Evolutionary conservation across 2,797 vertebrate genomes (phyloP), one percentile per base, ranked within the genome.

Genomic region (Crypturellus tataupa): DNA sequence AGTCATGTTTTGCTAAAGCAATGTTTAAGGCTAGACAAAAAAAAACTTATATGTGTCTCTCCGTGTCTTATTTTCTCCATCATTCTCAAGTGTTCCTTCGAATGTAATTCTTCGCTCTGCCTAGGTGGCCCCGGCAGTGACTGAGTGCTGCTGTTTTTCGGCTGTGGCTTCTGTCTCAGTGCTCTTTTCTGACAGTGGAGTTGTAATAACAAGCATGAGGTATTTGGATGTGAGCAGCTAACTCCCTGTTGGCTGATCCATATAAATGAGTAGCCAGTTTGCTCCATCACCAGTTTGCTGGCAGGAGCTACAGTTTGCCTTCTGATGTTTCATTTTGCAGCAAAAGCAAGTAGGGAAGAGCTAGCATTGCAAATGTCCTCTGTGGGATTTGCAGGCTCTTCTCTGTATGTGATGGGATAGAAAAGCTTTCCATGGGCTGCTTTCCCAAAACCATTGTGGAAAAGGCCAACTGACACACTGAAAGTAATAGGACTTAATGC

Each of bases 241-340:
- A 78, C 23, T 85, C 76, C 44, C 40, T 0, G 1, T 59, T 87
- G 89, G 35, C 76, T 91, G 65, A 17, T 46, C 33, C 33, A 1
- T 65, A 53, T 75, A 49, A 62, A 64, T 14, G 82, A 65, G 55
- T 25, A 92, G 53, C 65, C 87, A 69, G 10, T 46, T 75, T 37
- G 53, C 40, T 89, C 12, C 55, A n/a, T 87, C 37, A 35, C 80
- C 58, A 53, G 31, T 49, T 80, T 78, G 60, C 81, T 65, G 58
- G 59, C 13, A 51, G 70, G 65, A 95, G 59, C 55, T 65, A 64
- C 58, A 83, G 55, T 85, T 77, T 85, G 15, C 53, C 49, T 92
- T 94, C 46, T 78, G 53, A 78, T 69, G 71, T 90, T 84, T 14
- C 31, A 9, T 78, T 90, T 87, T 3, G 1, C 35, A 27, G 42